Evolutionary conservation across 2,888 invertebrate species (phyloP), one percentile per base, ranked within the genome.

Genomic region (Cylindroiulus punctatus): DNA sequence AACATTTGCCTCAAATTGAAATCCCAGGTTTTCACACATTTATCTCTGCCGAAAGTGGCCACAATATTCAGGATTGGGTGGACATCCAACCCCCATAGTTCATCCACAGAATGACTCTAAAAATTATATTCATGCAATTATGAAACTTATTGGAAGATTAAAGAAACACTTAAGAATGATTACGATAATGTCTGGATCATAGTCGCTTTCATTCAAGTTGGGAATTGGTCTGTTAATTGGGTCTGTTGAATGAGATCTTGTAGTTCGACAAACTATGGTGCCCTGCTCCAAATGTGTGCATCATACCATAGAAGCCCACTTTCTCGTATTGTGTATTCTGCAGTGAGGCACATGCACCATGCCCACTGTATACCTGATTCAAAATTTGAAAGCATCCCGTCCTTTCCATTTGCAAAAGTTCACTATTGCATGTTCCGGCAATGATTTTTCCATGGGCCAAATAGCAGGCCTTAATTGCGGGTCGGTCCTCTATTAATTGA

Each of bases 41-140:
- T 90, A 88, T 92, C 92, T 88, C 91, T 91, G 86, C 91, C 91
- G 65, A 90, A 90, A 17, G 91, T 91, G 76, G 90, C 91, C 88
- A 89, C 90, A 86, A 89, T 88, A 17, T 89, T 88, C 87, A 90
- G 89, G 22, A 86, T 87, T 0, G 91, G 92, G 87, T 92, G 91
- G 4, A 89, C 89, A 36, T 89, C 90, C 84, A 92, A 88, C 42
- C 91, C 92, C 91, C 91, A 91, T 3, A 92, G 85, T 88, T 91
- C 91, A 17, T 91, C 91, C 87, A 91, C 90, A 86, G 89, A 89
- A 88, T 92, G 92, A 26, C 92, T 91, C 91, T 92, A 88, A 36
- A 36, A 4, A n/a, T n/a, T n/a, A n/a, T n/a, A n/a, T n/a, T n/a
- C n/a, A n/a, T n/a, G n/a, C n/a, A n/a, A n/a, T n/a, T n/a, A n/a